These are phyloP conservation scores for Phylloscopus whistleri DNA, from an alignment of 2,113 vertebrate genomes.

Conservation along the genomic window DNA sequence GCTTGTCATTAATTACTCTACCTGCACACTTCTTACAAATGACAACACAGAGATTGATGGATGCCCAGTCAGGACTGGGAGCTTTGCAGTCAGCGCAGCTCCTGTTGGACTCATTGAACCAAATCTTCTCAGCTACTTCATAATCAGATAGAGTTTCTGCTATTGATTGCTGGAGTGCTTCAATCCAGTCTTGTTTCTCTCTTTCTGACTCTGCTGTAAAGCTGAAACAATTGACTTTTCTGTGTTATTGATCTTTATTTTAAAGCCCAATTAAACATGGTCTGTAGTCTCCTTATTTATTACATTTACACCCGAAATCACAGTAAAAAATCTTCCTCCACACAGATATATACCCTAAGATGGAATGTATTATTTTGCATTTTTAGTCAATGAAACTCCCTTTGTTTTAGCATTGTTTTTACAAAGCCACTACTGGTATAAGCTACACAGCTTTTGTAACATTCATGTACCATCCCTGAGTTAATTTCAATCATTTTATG, in stretches of 20 bases:
- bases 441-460: background rate
- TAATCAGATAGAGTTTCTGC: constrained; percentile 96
- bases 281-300: constrained; percentile 38
- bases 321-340: background rate
- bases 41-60: constrained; percentile 95
- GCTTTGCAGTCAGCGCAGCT: constrained; percentile 91
- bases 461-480: background rate
- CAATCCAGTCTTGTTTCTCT: constrained; percentile 95
- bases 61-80: constrained; percentile 91
- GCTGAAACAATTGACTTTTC: constrained; percentile 85
- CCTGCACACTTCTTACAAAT: constrained; percentile 98
- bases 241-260: constrained; percentile 80
- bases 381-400: background rate
- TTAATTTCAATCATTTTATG: background rate
- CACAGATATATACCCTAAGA: background rate
- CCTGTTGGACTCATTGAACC: constrained; percentile 95
- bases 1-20: constrained; percentile 69
- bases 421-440: background rate
- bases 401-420: background rate
- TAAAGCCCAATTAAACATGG: constrained; percentile 80
- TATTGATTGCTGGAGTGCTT: constrained; percentile 92
- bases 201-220: constrained; percentile 91
- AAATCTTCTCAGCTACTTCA: constrained; percentile 99
- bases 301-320: constrained; percentile 33
- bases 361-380: background rate